These are phyloP conservation scores for Syrphus vitripennis DNA, from an alignment of 2,888 invertebrate species.

Conservation along the genomic window DNA sequence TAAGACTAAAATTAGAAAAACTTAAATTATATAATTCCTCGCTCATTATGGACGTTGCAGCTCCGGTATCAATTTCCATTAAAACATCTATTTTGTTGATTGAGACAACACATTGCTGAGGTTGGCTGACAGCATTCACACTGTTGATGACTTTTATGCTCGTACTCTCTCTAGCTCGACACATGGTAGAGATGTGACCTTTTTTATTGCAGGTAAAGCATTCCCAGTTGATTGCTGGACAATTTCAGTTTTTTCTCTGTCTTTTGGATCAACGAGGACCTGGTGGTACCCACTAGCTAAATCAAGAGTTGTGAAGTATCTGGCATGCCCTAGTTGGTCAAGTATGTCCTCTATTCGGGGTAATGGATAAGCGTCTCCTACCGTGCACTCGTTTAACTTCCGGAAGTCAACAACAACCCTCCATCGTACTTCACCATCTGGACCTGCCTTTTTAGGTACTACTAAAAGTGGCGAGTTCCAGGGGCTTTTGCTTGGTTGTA, in stretches of 20 bases:
- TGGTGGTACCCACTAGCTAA: too few species aligned
- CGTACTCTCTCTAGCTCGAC: background rate
- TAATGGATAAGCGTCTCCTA: too few species aligned
- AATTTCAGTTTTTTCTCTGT: background rate
- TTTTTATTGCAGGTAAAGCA: background rate
- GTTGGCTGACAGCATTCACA: background rate
- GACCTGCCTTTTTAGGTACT: too few species aligned
- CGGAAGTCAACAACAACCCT: too few species aligned
- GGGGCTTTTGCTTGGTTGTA: too few species aligned
- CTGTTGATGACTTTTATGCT: background rate
- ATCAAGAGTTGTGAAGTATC: too few species aligned
- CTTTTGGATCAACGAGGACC: too few species aligned
- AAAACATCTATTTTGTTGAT: background rate
- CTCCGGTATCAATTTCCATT: background rate
- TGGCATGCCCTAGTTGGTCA: too few species aligned
- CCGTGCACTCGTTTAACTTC: too few species aligned
- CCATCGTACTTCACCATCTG: too few species aligned
- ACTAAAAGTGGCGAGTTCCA: too few species aligned
- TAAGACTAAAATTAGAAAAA: background rate
- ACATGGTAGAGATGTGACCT: background rate
- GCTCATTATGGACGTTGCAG: background rate
- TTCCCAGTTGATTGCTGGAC: background rate
- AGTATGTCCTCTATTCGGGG: too few species aligned
- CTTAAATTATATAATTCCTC: background rate
- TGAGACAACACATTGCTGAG: background rate